Evolutionary conservation across 2,797 vertebrate genomes (phyloP), one percentile per base, ranked within the genome.

Genomic region (Agapornis canus): DNA sequence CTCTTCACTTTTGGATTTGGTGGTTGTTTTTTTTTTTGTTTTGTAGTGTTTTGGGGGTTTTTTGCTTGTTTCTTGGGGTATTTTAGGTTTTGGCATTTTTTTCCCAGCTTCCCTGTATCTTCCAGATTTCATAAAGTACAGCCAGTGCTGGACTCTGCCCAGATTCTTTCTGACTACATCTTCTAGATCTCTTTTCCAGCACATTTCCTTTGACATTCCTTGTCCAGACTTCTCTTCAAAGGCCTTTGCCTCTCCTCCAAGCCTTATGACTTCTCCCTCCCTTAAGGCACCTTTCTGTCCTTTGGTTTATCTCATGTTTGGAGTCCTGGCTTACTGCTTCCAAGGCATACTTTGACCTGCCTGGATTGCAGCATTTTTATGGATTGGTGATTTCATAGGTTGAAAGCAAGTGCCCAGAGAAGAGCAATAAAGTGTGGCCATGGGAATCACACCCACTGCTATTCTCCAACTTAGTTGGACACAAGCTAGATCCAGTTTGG

Each of bases 361-460:
- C 47, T 31, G 22, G 52, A 14, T 9, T 61, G 39, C 29, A 48
- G n/a, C 22, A 10, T 18, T 52, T 52, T 80, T 52, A 43, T 5
- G 48, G 45, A 72, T 26, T 6, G 5, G 15, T 11, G 27, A 49
- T 45, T 60, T 49, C 25, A 6, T 8, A 60, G 10, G 37, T 66
- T 59, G 54, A 73, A 85, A 49, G 39, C 27, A 72, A 52, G 13
- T 5, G 26, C n/a, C n/a, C 31, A 77, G 42, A 47, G 31, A 69
- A 43, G 10, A 8, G 16, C 35, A 49, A 19, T 15, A 14, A 49
- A 48, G 6, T 3, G 3, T 29, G 43, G 9, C 42, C 31, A 9
- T 0, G 2, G 18, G n/a, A n/a, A 51, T 16, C 0, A 0, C 71
- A 68, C 48, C 3, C 16, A 26, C 18, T 37, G 19, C 42, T 70